A percentile compares a stretch with the other conserved stretches of the same genome.
phyloP scores from a whole-genome alignment of 2,797 vertebrate genomes.

The Scyliorhinus canicula region DNA sequence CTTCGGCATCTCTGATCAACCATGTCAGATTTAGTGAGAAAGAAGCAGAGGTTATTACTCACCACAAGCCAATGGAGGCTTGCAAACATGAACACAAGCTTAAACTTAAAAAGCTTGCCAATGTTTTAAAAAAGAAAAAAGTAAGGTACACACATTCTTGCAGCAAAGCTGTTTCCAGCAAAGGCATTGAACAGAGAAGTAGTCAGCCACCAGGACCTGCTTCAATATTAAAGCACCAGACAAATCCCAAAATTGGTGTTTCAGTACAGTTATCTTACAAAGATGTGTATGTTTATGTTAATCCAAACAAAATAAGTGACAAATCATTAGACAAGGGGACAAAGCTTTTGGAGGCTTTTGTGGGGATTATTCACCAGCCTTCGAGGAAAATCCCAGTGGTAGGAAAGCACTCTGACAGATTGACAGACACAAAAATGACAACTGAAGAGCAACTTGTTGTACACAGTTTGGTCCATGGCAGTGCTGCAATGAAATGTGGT shows the following conservation, averaged over 20 bases:
- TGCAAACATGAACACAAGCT: conserved; percentile 64
- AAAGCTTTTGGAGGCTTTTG: conserved; percentile 72
- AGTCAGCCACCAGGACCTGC: conserved; percentile 56
- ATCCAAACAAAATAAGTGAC: conserved; percentile 71
- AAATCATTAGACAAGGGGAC: conserved; percentile 51
- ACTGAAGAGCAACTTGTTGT: conserved; percentile 71
- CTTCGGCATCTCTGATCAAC: conserved; percentile 65
- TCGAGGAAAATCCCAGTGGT: conserved; percentile 57
- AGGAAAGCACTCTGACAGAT: conserved; percentile 51
- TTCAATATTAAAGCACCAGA: conserved; percentile 82
- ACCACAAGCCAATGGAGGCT: conserved; percentile 59
- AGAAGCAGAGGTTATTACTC: conserved; percentile 78
- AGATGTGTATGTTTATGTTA: conserved; percentile 80
- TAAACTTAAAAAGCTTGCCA: conserved; percentile 75
- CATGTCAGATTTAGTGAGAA: conserved; percentile 85
- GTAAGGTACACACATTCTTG: conserved; percentile 57
- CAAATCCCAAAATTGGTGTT: conserved; percentile 57
- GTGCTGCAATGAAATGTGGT: conserved; percentile 76
- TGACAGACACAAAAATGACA: conserved; percentile 40
- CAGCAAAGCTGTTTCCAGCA: conserved; percentile 51
- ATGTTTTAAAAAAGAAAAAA: conserved; percentile 72
- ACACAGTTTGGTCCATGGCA: conserved; percentile 76
- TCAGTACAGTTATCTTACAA: conserved; percentile 68
- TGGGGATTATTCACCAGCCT: conserved; percentile 78
- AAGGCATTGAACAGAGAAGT: conserved; percentile 40